Evolutionary conservation across 2,113 vertebrate genomes (phyloP), one percentile per base, ranked within the genome.

Genomic region (Ictalurus furcatus): DNA sequence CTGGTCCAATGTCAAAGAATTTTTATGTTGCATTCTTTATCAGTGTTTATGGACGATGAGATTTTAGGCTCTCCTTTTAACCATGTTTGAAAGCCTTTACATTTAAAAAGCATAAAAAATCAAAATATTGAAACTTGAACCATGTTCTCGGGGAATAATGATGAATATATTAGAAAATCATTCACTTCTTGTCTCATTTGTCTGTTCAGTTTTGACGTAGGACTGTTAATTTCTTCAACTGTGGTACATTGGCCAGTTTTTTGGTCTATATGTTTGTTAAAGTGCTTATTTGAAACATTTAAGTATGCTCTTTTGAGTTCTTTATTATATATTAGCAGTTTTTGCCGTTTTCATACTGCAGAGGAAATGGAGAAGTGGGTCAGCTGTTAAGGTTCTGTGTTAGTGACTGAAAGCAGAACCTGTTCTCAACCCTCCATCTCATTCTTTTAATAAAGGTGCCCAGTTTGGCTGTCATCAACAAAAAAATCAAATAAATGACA

Each of bases 381-480:
- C 34, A 84, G 58, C 58, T 84, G 58, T 63, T 84, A 16, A 84
- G 54, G 58, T 84, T 84, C 21, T 61, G 81, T 84, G 52, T 2
- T 56, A 34, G 79, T 81, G 81, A 84, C 58, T 84, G 81, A 63
- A 84, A 84, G 58, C 81, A 63, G 12, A 40, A 84, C 58, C 58
- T 63, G 59, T 23, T 44, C 34, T 84, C 54, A 30, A 40, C 34
- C 21, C 34, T 84, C 59, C 34, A 58, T 25, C 54, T 63, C 23
- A 4, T 59, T 23, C 16, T 16, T 84, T 63, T 63, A 40, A 63
- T 23, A 84, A 63, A 44, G 34, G 34, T 63, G 37, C 30, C 17
- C 56, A 44, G 81, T 63, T 84, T 83, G 21, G 4, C 81, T 83
- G 81, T 34, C 56, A 83, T 61, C 58, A 59, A 54, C 58, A 40